Conservation (phyloP, 2,113 vertebrate species). For the Archocentrus centrarchus region DNA sequence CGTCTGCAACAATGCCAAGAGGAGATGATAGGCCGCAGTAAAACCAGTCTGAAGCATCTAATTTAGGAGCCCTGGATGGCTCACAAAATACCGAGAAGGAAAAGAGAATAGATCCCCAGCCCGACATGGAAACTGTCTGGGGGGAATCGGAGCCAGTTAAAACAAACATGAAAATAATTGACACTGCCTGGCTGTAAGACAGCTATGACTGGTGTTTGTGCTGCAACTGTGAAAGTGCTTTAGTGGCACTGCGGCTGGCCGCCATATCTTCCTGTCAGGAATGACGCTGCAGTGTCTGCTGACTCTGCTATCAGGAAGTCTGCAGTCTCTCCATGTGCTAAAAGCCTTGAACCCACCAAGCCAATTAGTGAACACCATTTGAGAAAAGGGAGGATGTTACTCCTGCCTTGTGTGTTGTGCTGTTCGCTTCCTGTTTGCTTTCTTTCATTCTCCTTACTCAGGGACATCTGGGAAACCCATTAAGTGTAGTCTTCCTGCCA, state of each 20-base stretch:
- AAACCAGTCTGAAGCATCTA: constrained; percentile 75
- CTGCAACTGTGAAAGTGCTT: constrained; percentile 44
- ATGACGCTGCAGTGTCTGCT: constrained; percentile 39
- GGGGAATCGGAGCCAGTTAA: constrained; percentile 67
- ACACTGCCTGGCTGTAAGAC: constrained; percentile 37
- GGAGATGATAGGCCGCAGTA: constrained; percentile 76
- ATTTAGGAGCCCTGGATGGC: constrained; percentile 69
- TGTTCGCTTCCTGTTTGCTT: constrained; percentile 69
- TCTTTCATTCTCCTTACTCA: constrained; percentile 19
- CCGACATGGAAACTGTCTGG: constrained; percentile 69
- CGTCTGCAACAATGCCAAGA: constrained; percentile 70
- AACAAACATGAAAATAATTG: constrained; percentile 74
- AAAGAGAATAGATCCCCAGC: constrained; percentile 62
- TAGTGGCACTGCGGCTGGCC: constrained; percentile 38
- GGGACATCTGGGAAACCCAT: constrained; percentile 73
- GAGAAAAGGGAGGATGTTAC: constrained; percentile 56
- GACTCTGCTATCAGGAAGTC: constrained; percentile 29
- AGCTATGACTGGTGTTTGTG: constrained; percentile 56
- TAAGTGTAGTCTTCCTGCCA: constrained; percentile 41
- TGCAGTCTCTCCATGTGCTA: constrained; percentile 13
- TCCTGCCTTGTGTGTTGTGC: constrained; percentile 25
- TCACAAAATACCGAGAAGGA: constrained; percentile 59
- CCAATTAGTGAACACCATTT: constrained; percentile 47
- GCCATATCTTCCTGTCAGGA: constrained; percentile 25
- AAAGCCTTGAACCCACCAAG: constrained; percentile 28